Evolutionary conservation across 2,797 vertebrate species (phyloP).

Genomic region (Enoplosus armatus): DNA sequence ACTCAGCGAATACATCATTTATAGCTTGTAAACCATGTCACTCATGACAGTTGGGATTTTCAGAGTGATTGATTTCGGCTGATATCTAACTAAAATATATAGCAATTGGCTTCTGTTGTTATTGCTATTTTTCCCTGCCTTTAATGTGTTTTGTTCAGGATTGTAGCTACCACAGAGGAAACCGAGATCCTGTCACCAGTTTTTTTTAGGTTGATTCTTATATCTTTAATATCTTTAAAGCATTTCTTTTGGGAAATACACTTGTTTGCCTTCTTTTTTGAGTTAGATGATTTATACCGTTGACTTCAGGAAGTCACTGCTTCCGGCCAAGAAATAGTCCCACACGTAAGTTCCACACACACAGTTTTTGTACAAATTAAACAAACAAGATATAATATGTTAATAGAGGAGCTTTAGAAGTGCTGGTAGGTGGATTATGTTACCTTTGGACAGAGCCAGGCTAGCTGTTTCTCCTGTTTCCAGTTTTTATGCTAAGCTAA

Average conservation of each 20-base stretch:
- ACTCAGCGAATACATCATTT: conserved; percentile 48
- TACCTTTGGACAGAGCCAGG: too few species aligned
- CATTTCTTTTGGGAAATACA: neutral
- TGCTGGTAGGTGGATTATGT: neutral
- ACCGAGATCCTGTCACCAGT: neutral
- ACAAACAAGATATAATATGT: neutral
- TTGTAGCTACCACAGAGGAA: neutral
- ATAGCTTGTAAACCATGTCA: conserved; percentile 32
- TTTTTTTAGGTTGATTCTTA: neutral
- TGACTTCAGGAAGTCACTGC: neutral
- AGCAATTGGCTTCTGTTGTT: neutral
- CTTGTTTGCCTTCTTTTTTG: neutral
- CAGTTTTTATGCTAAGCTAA: conserved; percentile 1
- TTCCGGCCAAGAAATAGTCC: neutral
- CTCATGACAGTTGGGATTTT: neutral
- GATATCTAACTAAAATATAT: conserved; percentile 9
- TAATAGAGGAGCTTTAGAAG: neutral
- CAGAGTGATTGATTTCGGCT: conserved; percentile 21
- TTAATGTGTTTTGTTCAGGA: neutral
- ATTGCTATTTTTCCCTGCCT: neutral
- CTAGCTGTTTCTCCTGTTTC: neutral
- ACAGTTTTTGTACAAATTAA: neutral
- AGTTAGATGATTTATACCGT: neutral
- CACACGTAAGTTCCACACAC: neutral
- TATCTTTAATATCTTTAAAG: neutral